These are phyloP conservation scores for Villa cingulata DNA, from an alignment of 2,888 invertebrate species.

Conservation along the genomic window DNA sequence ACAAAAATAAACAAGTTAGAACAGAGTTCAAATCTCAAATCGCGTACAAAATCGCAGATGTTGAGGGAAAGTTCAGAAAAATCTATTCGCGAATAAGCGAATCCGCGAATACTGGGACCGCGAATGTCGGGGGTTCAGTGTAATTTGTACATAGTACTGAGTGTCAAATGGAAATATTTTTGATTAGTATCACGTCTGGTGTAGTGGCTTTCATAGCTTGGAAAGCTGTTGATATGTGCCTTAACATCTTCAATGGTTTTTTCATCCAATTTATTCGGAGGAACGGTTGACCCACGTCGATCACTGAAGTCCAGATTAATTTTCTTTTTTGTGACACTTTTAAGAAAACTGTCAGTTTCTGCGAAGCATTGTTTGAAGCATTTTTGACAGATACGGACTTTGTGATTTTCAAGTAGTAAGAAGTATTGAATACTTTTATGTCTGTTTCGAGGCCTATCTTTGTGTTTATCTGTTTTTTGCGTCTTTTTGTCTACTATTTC, in stretches of 20 bases:
- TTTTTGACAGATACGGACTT: slow-evolving; percentile 14
- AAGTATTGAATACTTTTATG: slow-evolving; percentile 8
- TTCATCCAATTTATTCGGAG: slow-evolving; percentile 9
- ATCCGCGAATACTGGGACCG: too few relatives aligned
- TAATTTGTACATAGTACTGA: too few relatives aligned
- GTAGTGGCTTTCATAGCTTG: slow-evolving; percentile 11
- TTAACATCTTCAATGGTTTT: slow-evolving; percentile 9
- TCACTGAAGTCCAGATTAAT: not conserved
- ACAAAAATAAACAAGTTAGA: too few relatives aligned
- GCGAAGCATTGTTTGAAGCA: slow-evolving; percentile 13
- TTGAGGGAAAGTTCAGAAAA: too few relatives aligned
- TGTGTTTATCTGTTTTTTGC: slow-evolving; percentile 5
- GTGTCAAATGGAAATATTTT: slow-evolving; percentile 10
- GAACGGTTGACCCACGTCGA: slow-evolving; percentile 10
- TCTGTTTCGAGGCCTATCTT: slow-evolving; percentile 9
- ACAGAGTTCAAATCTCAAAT: too few relatives aligned
- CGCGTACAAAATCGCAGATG: too few relatives aligned
- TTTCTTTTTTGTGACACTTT: slow-evolving; percentile 14
- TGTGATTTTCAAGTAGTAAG: slow-evolving; percentile 11
- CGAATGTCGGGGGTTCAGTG: too few relatives aligned
- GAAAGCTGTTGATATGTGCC: slow-evolving; percentile 10
- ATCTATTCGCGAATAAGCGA: too few relatives aligned
- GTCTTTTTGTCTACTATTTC: slow-evolving; percentile 8
- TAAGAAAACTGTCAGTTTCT: slow-evolving; percentile 14
- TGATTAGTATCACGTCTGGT: slow-evolving; percentile 9